These are phyloP conservation scores for Copidosoma floridanum DNA, from an alignment of 1,140 invertebrate species.

Conservation along the genomic window DNA sequence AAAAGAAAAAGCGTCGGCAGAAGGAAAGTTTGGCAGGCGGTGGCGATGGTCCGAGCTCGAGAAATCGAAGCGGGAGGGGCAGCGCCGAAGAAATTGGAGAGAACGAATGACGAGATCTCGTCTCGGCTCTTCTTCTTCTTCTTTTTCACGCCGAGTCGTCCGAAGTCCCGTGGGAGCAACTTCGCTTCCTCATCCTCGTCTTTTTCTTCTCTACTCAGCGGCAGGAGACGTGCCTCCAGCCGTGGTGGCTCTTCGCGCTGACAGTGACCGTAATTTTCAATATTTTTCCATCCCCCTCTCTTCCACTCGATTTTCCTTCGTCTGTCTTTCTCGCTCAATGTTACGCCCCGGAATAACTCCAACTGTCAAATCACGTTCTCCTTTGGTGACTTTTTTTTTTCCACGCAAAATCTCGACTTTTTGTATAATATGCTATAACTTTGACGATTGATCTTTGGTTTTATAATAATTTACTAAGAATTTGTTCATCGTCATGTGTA, in stretches of 20 bases:
- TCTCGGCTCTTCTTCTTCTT: conserved; percentile 26
- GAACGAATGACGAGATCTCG: conserved; percentile 37
- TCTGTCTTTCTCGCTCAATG: no score
- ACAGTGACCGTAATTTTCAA: conserved; percentile 9
- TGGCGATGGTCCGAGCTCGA: conserved; percentile 1
- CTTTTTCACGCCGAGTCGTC: not conserved
- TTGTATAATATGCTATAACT: no score
- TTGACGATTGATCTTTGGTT: no score
- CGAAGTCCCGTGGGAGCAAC: conserved; percentile 9
- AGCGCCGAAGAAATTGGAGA: conserved; percentile 26
- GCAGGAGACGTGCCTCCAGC: not conserved
- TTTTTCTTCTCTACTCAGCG: not conserved
- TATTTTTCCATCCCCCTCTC: not conserved
- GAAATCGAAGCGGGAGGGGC: conserved; percentile 19
- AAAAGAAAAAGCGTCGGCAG: conserved; percentile 21
- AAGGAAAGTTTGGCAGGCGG: conserved; percentile 19
- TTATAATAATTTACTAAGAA: no score
- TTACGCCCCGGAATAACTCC: no score
- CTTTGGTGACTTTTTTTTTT: no score
- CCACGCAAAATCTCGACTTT: no score
- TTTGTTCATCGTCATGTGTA: no score
- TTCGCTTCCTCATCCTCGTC: conserved; percentile 3
- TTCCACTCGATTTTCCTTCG: no score
- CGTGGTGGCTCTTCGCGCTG: not conserved
- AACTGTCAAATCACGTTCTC: no score